Evolutionary conservation across 2,888 invertebrate species (phyloP).

Genomic region (Mythimna loreyi): DNA sequence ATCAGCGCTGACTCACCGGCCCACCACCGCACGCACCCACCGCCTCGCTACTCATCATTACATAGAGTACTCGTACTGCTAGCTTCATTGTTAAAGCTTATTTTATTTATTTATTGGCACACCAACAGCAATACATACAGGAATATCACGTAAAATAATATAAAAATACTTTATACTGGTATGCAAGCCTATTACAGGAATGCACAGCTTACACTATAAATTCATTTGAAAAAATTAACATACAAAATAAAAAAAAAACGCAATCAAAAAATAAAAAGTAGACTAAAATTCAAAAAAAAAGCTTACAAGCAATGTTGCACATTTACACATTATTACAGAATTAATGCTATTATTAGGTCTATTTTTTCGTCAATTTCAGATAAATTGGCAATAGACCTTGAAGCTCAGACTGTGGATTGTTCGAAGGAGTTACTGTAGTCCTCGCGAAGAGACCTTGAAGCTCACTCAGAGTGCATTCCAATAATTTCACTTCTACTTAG

Average conservation of each 20-base stretch:
- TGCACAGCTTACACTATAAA: too few relatives aligned
- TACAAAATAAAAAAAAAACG: too few relatives aligned
- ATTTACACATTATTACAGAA: conserved; percentile 23
- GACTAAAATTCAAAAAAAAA: too few relatives aligned
- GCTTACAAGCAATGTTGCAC: conserved; percentile 1
- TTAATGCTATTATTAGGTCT: conserved; percentile 10
- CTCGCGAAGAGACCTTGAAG: background rate
- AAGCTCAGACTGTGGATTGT: too few relatives aligned
- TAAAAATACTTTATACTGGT: too few relatives aligned
- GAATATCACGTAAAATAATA: too few relatives aligned
- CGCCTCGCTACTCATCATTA: conserved; percentile 4
- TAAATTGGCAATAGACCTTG: background rate
- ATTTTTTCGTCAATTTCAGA: background rate
- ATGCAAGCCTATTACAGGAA: too few relatives aligned
- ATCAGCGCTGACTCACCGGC: conserved; percentile 25
- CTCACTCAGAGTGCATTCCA: background rate
- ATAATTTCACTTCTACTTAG: background rate
- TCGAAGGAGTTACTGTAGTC: too few relatives aligned
- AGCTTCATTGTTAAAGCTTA: conserved; percentile 7
- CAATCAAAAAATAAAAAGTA: too few relatives aligned
- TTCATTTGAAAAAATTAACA: too few relatives aligned
- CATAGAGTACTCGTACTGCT: background rate
- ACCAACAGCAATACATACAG: too few relatives aligned
- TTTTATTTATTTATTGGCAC: too few relatives aligned
- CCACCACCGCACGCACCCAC: conserved; percentile 27